Evolutionary conservation across 2,113 vertebrate genomes (phyloP), one percentile per base, ranked within the genome.

Genomic region (Machaerirhynchus nigripectus): DNA sequence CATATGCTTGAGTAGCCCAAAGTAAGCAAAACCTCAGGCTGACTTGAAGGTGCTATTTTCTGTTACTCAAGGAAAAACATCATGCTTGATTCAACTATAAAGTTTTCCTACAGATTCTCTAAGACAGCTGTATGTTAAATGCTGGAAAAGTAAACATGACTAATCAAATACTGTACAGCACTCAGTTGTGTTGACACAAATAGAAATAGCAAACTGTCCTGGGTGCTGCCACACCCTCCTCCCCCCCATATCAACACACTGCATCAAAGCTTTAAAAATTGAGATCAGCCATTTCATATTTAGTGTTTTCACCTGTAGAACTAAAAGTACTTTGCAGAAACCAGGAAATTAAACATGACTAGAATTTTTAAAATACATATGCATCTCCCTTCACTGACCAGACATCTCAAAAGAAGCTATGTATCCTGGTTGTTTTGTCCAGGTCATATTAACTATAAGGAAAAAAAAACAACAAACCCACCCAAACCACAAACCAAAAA

Each of bases 61-160:
- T 49, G 5, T 55, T 64, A 68, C 64, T 69, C 47, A 77, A 90
- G 52, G 15, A 55, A 90, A 77, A 95, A 49, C 81, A 85, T 47
- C 23, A 47, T n/a, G 21, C 53, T 73, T 77, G 33, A 65, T 49
- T 75, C 33, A 74, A 65, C 50, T 35, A 61, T 35, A 28, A 90
- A 59, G 49, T 67, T 93, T 87, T 95, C 84, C 69, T 92, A 94
- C 67, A 81, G 33, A 76, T 74, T 71, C 55, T 83, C 71, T 74
- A 90, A 63, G 77, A 88, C 21, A 89, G 81, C 24, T 93, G 27
- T 77, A 86, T 24, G 83, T 49, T 77, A 59, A 2, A 90, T 10
- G 12, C 28, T 89, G 22, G 60, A 96, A 84, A 96, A 92, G 44
- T 33, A 94, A 88, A 92, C 49, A 68, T 23, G 35, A 88, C 90